These are phyloP conservation scores for Scomberomorus guttatus DNA, from an alignment of 2,797 vertebrate species.

Conservation along the genomic window DNA sequence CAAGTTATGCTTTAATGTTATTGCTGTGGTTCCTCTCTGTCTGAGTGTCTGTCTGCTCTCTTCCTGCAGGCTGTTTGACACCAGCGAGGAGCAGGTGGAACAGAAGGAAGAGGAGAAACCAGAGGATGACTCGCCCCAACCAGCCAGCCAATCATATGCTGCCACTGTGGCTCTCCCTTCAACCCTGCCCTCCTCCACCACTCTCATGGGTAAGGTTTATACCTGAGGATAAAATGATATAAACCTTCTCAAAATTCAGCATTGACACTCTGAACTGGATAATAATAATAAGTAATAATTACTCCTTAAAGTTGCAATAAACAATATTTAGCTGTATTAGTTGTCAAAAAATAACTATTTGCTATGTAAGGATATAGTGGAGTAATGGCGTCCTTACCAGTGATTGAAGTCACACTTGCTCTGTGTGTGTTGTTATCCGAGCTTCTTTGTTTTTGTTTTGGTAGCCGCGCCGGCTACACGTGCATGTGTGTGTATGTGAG, in stretches of 20 bases:
- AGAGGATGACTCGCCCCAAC: conserved; percentile 75
- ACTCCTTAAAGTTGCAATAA: too few species aligned
- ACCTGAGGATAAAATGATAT: not conserved
- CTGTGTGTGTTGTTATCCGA: too few species aligned
- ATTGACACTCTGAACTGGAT: not conserved
- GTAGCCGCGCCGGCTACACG: too few species aligned
- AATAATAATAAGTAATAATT: too few species aligned
- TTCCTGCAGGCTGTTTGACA: conserved; percentile 84
- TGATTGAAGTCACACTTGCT: too few species aligned
- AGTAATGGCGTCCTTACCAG: too few species aligned
- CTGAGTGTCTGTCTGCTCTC: conserved; percentile 8
- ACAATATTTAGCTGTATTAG: too few species aligned
- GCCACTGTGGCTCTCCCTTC: conserved; percentile 93
- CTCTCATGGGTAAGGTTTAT: conserved; percentile 88
- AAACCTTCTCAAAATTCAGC: not conserved
- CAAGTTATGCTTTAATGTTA: not conserved
- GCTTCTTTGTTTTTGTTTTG: too few species aligned
- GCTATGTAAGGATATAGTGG: too few species aligned
- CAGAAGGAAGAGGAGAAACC: conserved; percentile 86
- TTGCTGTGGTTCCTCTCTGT: not conserved
- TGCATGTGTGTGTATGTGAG: too few species aligned
- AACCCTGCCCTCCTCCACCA: conserved; percentile 87
- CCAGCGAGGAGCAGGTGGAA: conserved; percentile 76
- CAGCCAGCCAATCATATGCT: conserved; percentile 91
- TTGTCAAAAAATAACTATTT: too few species aligned